Conservation (phyloP, 1,140 invertebrate species). For the Drosophila parvula region DNA sequence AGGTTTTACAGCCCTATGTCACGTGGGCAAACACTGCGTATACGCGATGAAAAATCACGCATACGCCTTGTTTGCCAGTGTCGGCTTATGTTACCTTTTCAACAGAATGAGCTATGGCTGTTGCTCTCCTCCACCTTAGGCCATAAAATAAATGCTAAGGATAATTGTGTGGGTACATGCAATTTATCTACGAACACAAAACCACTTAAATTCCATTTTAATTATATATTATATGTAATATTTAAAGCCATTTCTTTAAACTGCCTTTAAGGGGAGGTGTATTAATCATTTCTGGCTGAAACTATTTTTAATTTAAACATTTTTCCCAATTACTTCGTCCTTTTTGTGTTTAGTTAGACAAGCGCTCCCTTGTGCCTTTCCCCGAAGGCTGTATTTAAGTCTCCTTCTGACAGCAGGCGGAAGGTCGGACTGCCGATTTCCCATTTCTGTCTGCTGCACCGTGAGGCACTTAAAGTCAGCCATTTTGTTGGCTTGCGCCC, state of each 20-base stretch:
- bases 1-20: background rate
- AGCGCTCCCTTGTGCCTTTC: background rate
- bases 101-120: background rate
- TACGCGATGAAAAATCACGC: conserved; percentile 46
- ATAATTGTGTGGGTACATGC: background rate
- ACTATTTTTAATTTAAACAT: conserved; percentile 5
- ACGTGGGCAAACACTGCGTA: conserved; percentile 34
- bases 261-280: background rate
- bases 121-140: background rate
- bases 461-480: conserved; percentile 20
- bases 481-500: conserved; percentile 16
- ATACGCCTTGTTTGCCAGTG: conserved; percentile 37
- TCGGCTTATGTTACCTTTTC: conserved; percentile 2
- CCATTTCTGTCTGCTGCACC: conserved; percentile 22
- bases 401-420: background rate
- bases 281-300: conserved; percentile 4
- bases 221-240: background rate
- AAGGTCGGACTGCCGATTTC: conserved; percentile 8
- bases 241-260: background rate
- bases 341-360: conserved; percentile 1
- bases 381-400: conserved; percentile 15
- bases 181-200: background rate
- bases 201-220: too few relatives aligned
- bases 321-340: conserved; percentile 1
- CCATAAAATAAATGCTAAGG: background rate